A percentile compares a stretch with the other conserved stretches of the same genome.
Evolutionary conservation across 23 tunicate species (phyloP).

Genomic region (Clavelina lepadiformis): DNA sequence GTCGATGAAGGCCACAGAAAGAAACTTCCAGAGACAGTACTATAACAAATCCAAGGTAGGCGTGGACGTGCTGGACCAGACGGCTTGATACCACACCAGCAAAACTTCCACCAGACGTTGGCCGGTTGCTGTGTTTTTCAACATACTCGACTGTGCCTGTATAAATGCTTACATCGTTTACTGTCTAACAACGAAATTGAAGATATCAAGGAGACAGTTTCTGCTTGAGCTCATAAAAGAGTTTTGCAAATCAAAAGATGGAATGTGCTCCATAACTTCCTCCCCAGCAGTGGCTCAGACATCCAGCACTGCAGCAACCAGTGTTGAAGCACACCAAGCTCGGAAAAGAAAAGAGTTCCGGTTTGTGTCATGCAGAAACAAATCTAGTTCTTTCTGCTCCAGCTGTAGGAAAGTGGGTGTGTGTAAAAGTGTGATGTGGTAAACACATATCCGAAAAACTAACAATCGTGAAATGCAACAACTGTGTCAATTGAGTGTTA

Average conservation of each 20-base stretch:
- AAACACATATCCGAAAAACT: too few species aligned
- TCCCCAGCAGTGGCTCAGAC: too few species aligned
- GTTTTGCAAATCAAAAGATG: conserved; percentile 11
- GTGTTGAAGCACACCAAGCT: too few species aligned
- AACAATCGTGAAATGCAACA: too few species aligned
- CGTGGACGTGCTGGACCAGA: conserved; percentile 19
- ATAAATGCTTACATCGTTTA: too few species aligned
- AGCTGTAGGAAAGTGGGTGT: too few species aligned
- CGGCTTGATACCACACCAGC: conserved; percentile 6
- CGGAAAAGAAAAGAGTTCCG: too few species aligned
- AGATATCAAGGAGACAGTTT: conserved; percentile 4
- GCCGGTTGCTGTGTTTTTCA: conserved; percentile 10
- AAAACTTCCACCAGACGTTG: conserved; percentile 4
- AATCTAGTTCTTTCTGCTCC: too few species aligned
- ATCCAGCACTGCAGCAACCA: too few species aligned
- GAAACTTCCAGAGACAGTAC: conserved; percentile 25
- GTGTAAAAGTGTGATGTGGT: too few species aligned
- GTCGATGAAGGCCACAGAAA: conserved; percentile 7
- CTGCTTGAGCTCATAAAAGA: conserved; percentile 10
- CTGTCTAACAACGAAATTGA: conserved; percentile 11
- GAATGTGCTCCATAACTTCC: conserved; percentile 10
- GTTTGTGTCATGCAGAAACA: too few species aligned
- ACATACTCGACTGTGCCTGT: conserved; percentile 1
- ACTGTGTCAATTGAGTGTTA: too few species aligned
- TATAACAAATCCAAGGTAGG: conserved; percentile 16